Base-by-base conservation (phyloP, 1,140 invertebrate genomes). In the Idris sp. region DNA sequence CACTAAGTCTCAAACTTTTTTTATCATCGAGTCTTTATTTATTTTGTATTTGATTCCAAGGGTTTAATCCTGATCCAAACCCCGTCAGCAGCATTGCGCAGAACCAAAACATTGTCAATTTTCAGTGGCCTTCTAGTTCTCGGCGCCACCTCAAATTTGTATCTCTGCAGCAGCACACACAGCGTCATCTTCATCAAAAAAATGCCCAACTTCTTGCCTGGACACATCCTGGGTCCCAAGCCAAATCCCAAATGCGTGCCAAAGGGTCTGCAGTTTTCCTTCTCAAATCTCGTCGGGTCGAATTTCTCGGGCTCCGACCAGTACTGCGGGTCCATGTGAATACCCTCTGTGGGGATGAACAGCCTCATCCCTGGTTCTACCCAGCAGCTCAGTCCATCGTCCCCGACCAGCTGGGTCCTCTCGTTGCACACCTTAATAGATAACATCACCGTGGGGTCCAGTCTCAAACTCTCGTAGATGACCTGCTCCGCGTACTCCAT, bases 281-380 rank as follows among this genome's bases (percentile, higher is more conserved):
- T 64, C 0, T 33, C 40, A 41, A 82, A 90, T 64, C 90, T 77
- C 19, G 90, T 89, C 0, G 90, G 90, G 44, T 88, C 77, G 69
- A 91, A 91, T 53, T 65, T 75, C 1, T 87, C 71, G 0, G 90
- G 90, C 31, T 90, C 81, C 0, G 83, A 68, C 85, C 85, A 91
- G 33, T 85, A 81, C 3, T 83, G 62, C 3, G 84, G 79, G 77
- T 89, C 85, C 10, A 76, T 76, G 35, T 92, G 90, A 1, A 92
- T 18, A 1, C 78, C 85, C 7, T 78, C 65, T 0, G 87, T 46
- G 0, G 89, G 83, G 14, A 90, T 77, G 5, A 65, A 36, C 0
- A 90, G 77, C 3, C 53, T 33, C 0, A 43, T 58, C 7, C 72
- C 77, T 11, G 81, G 74, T 18, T 78, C 44, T 0, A 78, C 15